A percentile compares a stretch with the other conserved stretches of the same genome.
These are phyloP conservation scores for Hyperoplus lanceolatus DNA, from an alignment of 2,797 vertebrate genomes.

Conservation along the genomic window DNA sequence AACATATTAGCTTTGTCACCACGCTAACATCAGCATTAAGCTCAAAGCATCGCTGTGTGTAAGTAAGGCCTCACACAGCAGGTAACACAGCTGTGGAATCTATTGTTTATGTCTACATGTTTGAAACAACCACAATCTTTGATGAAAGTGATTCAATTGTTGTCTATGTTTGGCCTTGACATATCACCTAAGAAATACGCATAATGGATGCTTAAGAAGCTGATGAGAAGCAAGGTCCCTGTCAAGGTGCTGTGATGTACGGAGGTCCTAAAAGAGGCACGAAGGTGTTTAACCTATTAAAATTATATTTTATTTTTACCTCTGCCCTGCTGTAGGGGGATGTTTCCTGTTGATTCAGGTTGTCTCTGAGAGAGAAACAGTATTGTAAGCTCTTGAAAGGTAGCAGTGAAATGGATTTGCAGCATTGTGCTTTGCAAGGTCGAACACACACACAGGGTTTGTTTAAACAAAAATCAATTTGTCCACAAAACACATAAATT, in stretches of 20 bases:
- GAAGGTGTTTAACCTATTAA: constrained; percentile 4
- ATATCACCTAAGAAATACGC: neutral
- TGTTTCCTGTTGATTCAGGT: constrained; percentile 37
- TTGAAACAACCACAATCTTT: neutral
- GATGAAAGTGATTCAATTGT: neutral
- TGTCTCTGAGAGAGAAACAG: constrained; percentile 22
- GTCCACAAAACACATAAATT: neutral
- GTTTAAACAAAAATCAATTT: constrained; percentile 26
- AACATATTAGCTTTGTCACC: neutral
- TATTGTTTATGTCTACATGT: neutral
- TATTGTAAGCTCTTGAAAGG: constrained; percentile 27
- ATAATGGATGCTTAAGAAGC: neutral
- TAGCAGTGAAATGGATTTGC: constrained; percentile 31
- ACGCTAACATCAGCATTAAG: neutral
- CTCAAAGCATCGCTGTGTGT: neutral
- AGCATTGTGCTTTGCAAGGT: constrained; percentile 9
- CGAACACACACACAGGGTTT: neutral
- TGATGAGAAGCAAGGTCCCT: neutral
- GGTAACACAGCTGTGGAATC: neutral
- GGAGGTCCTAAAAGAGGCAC: constrained; percentile 17
- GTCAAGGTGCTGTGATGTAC: constrained; percentile 1
- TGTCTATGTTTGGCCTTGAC: neutral
- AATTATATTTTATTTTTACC: constrained; percentile 36
- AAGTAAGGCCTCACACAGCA: neutral
- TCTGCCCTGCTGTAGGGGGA: constrained; percentile 16